These are phyloP conservation scores for Bovichtus variegatus DNA, from an alignment of 2,797 vertebrate species.

Conservation along the genomic window DNA sequence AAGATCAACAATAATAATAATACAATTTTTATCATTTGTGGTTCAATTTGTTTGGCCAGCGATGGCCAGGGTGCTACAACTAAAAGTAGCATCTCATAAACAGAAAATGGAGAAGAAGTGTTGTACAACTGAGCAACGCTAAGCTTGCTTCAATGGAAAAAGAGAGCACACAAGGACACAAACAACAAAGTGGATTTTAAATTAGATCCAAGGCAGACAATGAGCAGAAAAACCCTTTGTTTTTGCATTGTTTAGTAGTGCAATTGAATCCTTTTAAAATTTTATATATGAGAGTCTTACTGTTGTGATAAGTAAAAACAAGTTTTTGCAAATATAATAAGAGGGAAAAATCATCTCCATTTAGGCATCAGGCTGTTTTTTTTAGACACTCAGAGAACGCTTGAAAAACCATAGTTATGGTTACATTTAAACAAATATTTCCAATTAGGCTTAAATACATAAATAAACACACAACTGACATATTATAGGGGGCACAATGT, in stretches of 20 bases:
- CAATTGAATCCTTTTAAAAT: background rate
- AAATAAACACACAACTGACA: background rate
- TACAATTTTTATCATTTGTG: too few relatives aligned
- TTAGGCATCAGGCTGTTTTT: background rate
- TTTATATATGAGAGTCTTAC: background rate
- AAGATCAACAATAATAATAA: constrained; percentile 13
- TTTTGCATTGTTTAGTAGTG: background rate
- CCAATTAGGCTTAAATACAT: background rate
- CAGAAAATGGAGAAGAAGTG: background rate
- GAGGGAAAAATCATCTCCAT: background rate
- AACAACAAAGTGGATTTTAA: constrained; percentile 9
- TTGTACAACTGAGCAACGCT: background rate
- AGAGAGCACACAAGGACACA: too few relatives aligned
- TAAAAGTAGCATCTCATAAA: background rate
- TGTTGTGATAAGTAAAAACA: constrained; percentile 1
- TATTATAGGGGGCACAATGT: background rate
- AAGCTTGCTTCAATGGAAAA: background rate
- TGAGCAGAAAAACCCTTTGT: background rate
- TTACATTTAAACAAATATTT: background rate
- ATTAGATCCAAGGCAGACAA: constrained; percentile 1
- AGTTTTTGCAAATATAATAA: background rate
- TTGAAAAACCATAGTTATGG: background rate
- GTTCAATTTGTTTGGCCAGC: constrained; percentile 6
- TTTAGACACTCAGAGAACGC: background rate
- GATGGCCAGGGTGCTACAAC: background rate